Conservation (phyloP, 2,797 vertebrate genomes). For the Sebastes vulpes region DNA sequence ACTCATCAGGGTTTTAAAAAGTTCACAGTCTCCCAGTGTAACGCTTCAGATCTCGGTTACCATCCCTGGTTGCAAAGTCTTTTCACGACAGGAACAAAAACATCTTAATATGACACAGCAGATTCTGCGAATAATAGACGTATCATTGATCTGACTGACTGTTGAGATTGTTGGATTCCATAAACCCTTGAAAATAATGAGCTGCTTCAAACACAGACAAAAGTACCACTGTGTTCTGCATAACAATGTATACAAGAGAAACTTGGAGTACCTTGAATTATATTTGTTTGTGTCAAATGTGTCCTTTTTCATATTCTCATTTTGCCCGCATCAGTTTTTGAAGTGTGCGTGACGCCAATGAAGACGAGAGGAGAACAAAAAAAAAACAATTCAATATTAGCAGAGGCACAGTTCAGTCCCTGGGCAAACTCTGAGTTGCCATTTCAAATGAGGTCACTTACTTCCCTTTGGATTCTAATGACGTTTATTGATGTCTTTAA, state of each 20-base stretch:
- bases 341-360: neutral
- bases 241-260: constrained; percentile 24
- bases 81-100: constrained; percentile 6
- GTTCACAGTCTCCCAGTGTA: constrained; percentile 13
- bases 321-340: constrained; percentile 13
- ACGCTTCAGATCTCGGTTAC: neutral
- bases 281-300: constrained; percentile 38
- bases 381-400: constrained; percentile 19
- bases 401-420: constrained; percentile 25
- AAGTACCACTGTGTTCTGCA: constrained; percentile 24
- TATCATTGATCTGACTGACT: constrained; percentile 39
- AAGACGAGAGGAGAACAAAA: neutral
- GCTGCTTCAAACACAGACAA: constrained; percentile 39
- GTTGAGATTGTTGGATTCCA: constrained; percentile 9
- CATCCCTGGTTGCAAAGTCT: neutral
- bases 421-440: constrained; percentile 42
- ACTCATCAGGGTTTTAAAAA: constrained; percentile 31
- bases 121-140: constrained; percentile 25
- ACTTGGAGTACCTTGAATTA: constrained; percentile 26
- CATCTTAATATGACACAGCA: constrained; percentile 12
- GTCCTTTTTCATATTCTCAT: neutral
- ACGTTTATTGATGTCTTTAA: constrained; percentile 81
- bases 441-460: constrained; percentile 72
- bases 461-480: constrained; percentile 68
- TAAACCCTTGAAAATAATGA: constrained; percentile 58